A percentile compares a stretch with the other conserved stretches of the same genome.
phyloP scores from a whole-genome alignment of 2,888 invertebrate species.

The Nasonia oneida region DNA sequence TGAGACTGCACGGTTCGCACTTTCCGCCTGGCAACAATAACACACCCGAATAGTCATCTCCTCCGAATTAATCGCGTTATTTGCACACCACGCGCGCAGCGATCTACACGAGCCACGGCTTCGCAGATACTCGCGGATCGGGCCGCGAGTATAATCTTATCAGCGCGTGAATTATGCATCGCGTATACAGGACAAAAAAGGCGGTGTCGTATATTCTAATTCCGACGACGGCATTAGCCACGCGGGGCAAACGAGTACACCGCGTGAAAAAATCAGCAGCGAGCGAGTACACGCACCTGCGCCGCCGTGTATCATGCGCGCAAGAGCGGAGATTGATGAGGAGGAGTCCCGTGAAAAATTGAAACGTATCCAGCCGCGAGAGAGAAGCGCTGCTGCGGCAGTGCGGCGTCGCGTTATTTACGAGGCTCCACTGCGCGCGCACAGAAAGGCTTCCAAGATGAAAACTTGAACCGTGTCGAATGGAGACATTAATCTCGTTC shows the following conservation, averaged over 20 bases:
- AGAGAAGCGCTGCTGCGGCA: slow-evolving; percentile 5
- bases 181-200: neutral
- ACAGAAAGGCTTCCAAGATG: slow-evolving; percentile 57
- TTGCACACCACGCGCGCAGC: neutral
- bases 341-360: slow-evolving; percentile 64
- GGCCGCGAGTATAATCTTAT: neutral
- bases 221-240: neutral
- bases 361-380: slow-evolving; percentile 62
- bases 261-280: neutral
- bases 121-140: neutral
- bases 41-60: neutral
- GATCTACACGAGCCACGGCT: neutral
- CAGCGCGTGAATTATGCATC: neutral
- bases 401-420: slow-evolving; percentile 61
- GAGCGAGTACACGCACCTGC: neutral
- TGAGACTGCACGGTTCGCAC: neutral
- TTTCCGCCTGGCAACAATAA: neutral
- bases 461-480: slow-evolving; percentile 62
- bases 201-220: neutral
- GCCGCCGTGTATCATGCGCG: slow-evolving; percentile 52
- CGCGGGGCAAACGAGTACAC: neutral
- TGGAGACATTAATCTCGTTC: slow-evolving; percentile 64
- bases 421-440: slow-evolving; percentile 20
- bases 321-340: slow-evolving; percentile 62
- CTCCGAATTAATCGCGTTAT: neutral